Evolutionary conservation across 2,888 invertebrate genomes (phyloP), one percentile per base, ranked within the genome.

Genomic region (Drosophila robusta): DNA sequence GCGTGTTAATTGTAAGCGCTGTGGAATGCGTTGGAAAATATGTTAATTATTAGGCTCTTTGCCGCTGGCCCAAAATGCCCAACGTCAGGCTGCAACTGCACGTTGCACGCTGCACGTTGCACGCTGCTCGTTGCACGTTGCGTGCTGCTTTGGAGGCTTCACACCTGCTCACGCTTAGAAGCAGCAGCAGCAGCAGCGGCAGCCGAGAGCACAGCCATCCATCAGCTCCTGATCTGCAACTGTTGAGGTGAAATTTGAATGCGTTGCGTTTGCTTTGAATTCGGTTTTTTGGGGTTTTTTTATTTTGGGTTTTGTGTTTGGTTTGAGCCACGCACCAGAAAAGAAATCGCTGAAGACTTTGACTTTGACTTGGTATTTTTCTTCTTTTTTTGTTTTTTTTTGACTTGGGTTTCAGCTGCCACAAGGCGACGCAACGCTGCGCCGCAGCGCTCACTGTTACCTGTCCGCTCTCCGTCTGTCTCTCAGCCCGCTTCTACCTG

Each of bases 1-100:
- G 85, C 88, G 85, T 86, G 88, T 89, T 89, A 89, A 89, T 85
- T 85, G 88, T 87, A 81, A 89, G 88, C 86, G 86, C 89, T 86
- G 82, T 71, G 89, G 85, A 86, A 86, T 86, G 85, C 89, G 88
- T 76, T 89, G 85, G 88, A 87, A 86, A 86, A 87, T 86, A 86
- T 86, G 89, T 89, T 86, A 89, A 86, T 86, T 86, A 86, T 88
- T 89, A 81, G 86, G 70, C 78, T 73, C 75, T 55, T 70, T 76
- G 87, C 89, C 70, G 61, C 72, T 64, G 63, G 66, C 58, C 63
- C 63, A 42, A 65, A 63, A 41, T 63, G 63, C 32, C 47, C 63
- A 42, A 44, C 47, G 64, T 39, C 55, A 55, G 55, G 55, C 45
- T 52, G 65, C 54, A 34, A 34, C 51, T 39, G 44, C 63, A 41